Evolutionary conservation across 2,797 vertebrate species (phyloP).

Genomic region (Crenuchus spilurus): DNA sequence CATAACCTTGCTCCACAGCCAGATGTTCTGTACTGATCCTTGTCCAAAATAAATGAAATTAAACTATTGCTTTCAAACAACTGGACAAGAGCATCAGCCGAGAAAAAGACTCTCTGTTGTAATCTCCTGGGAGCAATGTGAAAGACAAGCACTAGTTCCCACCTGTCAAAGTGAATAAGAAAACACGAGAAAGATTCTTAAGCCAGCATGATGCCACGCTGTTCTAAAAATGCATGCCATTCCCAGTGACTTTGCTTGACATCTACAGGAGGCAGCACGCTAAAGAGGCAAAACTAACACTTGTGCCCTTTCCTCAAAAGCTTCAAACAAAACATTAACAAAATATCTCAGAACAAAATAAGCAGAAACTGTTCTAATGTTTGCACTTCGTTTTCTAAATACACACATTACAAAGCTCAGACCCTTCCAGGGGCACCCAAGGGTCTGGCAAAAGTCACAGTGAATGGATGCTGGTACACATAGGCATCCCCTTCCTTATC

Average conservation of each 20-base stretch:
- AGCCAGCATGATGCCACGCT: conserved; percentile 33
- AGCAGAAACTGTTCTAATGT: conserved; percentile 31
- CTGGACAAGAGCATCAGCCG: conserved; percentile 24
- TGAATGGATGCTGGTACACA: conserved; percentile 10
- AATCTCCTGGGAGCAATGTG: conserved; percentile 26
- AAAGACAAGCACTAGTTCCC: conserved; percentile 36
- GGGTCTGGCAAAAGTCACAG: conserved; percentile 34
- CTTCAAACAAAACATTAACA: conserved; percentile 40
- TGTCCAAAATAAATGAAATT: conserved; percentile 39
- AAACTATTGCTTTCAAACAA: conserved; percentile 47
- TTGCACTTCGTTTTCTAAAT: conserved; percentile 31
- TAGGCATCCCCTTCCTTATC: conserved; percentile 7
- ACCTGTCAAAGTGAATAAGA: conserved; percentile 37
- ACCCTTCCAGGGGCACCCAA: conserved; percentile 32
- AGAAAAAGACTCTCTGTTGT: conserved; percentile 8
- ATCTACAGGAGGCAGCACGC: background rate
- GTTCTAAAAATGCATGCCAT: conserved; percentile 21
- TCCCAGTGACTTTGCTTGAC: conserved; percentile 11
- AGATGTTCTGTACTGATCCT: conserved; percentile 57
- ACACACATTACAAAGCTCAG: conserved; percentile 18
- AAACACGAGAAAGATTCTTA: conserved; percentile 30
- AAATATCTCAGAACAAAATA: conserved; percentile 25
- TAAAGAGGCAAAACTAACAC: conserved; percentile 31
- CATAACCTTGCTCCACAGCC: conserved; percentile 47
- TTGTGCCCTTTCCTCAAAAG: conserved; percentile 39